Evolutionary conservation across 2,797 vertebrate genomes (phyloP), one percentile per base, ranked within the genome.

Genomic region (Acanthurus tractus): DNA sequence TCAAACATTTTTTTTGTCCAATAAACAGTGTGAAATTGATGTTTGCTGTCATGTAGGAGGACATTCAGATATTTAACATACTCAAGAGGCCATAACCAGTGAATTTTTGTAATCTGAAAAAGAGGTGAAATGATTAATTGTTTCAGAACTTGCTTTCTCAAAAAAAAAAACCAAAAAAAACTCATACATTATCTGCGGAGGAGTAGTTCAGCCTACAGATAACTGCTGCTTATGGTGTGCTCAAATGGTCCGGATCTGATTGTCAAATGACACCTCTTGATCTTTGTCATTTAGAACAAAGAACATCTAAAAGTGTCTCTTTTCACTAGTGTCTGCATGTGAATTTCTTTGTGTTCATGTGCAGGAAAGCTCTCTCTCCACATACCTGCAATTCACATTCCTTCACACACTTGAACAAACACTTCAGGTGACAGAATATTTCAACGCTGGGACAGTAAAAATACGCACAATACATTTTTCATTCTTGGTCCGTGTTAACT

Each of bases 351-450:
- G 34, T 55, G 7, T 18, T 8, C 18, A 13, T 9, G 38, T 61
- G 44, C 10, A 3, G 1, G 55, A 65, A 23, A 54, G 61, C 52
- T 17, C 23, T 11, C 61, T 10, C 62, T 55, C 44, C 34, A 58
- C 53, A 70, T 74, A 40, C 18, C 67, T 74, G 46, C 59, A 62
- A 58, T 70, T 69, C 23, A 74, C 54, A 74, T 48, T 82, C 57
- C 62, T 73, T 22, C 17, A 78, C 29, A 57, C 22, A 44, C 0
- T 9, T 22, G 4, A 81, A 64, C 48, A 74, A 62, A 7, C 22
- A 17, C 55, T 55, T 36, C 25, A 62, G 63, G 15, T 64, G 61
- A 61, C 61, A 64, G 23, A 42, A 68, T 58, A 45, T n/a, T 63
- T 79, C 36, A 67, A 6, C 13, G 40, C 18, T 29, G 2, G 10